These are phyloP conservation scores for Tyrannus savana DNA, from an alignment of 2,113 vertebrate species.

Conservation along the genomic window DNA sequence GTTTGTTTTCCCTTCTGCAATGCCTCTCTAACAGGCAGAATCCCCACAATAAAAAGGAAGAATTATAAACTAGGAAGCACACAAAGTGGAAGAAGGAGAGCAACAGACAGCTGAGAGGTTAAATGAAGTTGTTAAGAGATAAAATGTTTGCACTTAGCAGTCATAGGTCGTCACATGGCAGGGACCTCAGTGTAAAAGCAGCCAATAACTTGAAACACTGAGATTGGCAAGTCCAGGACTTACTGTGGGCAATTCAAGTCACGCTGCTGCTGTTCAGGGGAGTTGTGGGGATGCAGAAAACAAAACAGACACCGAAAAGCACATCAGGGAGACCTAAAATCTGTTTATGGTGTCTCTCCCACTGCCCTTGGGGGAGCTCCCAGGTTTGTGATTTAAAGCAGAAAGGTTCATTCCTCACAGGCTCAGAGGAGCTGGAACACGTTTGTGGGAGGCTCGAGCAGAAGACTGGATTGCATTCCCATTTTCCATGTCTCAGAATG, in stretches of 20 bases:
- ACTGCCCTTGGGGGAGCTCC: background rate
- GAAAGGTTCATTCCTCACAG: background rate
- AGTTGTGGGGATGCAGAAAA: background rate
- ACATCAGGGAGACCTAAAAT: background rate
- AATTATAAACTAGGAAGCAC: background rate
- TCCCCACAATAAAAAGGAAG: background rate
- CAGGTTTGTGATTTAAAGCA: background rate
- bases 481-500: background rate
- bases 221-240: background rate
- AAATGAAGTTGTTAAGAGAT: background rate
- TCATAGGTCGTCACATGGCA: background rate
- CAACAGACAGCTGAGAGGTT: background rate
- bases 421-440: background rate
- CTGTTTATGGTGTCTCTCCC: background rate
- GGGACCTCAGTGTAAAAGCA: background rate
- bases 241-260: background rate
- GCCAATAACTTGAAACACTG: background rate
- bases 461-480: background rate
- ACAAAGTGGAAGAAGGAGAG: background rate
- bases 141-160: background rate
- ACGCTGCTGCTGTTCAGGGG: background rate
- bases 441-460: background rate
- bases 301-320: background rate
- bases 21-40: background rate
- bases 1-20: background rate